Percentiles rank a stretch among this genome's conserved stretches.
These are phyloP conservation scores for Acleris literana DNA, from an alignment of 2,888 invertebrate species.

Conservation along the genomic window DNA sequence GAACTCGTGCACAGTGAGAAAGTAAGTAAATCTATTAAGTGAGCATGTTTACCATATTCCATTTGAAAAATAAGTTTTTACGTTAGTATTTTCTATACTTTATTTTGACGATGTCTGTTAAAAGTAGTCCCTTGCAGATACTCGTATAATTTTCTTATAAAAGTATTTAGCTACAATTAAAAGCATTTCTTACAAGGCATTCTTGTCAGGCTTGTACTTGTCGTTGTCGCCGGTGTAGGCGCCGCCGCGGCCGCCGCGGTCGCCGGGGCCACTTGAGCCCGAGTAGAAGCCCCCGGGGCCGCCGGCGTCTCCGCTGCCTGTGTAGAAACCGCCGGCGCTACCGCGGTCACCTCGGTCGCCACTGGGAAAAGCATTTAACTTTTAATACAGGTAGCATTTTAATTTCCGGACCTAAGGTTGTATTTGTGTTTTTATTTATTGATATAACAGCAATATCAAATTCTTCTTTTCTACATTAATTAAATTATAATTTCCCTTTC, in stretches of 20 bases:
- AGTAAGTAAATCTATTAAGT: no score
- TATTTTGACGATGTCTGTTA: no score
- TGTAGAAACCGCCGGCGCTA: constrained; percentile 67
- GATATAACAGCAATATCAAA: no score
- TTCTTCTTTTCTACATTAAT: no score
- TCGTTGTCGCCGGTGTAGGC: constrained; percentile 43
- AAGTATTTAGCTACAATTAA: no score
- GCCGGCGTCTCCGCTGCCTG: constrained; percentile 50
- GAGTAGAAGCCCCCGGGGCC: constrained; percentile 37
- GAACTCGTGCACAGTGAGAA: not conserved
- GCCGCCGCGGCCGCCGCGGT: constrained; percentile 47
- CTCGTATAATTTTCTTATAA: no score
- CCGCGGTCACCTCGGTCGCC: constrained; percentile 73
- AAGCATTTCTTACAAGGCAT: constrained; percentile 39
- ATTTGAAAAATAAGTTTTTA: no score
- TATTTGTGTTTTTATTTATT: no score
- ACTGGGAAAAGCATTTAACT: constrained; percentile 43
- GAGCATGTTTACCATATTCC: no score
- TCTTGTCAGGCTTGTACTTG: constrained; percentile 52
- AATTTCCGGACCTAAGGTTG: no score
- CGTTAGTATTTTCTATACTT: no score
- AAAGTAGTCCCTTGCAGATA: no score
- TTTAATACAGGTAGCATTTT: not conserved
- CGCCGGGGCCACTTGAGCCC: constrained; percentile 44
- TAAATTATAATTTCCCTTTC: not conserved